These are phyloP conservation scores for Macrosteles quadrilineatus DNA, from an alignment of 1,140 invertebrate species.

Conservation along the genomic window DNA sequence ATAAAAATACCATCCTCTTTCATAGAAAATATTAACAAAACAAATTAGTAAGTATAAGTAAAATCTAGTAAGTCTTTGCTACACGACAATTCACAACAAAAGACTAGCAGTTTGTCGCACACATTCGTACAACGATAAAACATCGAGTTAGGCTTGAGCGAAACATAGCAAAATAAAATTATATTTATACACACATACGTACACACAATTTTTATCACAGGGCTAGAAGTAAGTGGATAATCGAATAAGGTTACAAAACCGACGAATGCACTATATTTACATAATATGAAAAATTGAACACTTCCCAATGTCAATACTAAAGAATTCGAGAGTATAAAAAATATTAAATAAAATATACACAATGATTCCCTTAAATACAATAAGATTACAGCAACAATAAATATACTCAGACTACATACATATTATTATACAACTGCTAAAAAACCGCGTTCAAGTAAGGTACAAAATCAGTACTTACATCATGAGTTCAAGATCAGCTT, in stretches of 20 bases:
- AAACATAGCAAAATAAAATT: slow-evolving; percentile 24
- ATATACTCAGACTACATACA: slow-evolving; percentile 15
- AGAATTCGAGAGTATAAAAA: slow-evolving; percentile 22
- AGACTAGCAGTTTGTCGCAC: slow-evolving; percentile 16
- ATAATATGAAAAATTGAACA: slow-evolving; percentile 8
- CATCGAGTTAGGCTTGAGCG: slow-evolving; percentile 20
- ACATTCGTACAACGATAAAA: slow-evolving; percentile 19
- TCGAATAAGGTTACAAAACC: not conserved
- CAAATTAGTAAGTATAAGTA: not conserved
- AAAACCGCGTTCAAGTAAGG: slow-evolving; percentile 14
- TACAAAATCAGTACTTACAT: slow-evolving; percentile 16
- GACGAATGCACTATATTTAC: slow-evolving; percentile 6
- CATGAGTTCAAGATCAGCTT: not conserved
- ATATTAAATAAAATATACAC: slow-evolving; percentile 19
- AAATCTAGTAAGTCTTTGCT: slow-evolving; percentile 8
- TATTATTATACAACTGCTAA: slow-evolving; percentile 5
- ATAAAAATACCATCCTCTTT: slow-evolving; percentile 9
- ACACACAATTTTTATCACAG: slow-evolving; percentile 21
- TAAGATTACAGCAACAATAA: slow-evolving; percentile 8
- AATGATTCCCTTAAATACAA: slow-evolving; percentile 5
- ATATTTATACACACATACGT: slow-evolving; percentile 10
- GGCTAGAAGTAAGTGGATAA: slow-evolving; percentile 20
- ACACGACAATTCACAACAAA: slow-evolving; percentile 19
- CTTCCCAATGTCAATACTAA: slow-evolving; percentile 14
- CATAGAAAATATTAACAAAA: slow-evolving; percentile 6